phyloP scores from a whole-genome alignment of 2,888 invertebrate species.

The Eristalis pertinax region DNA sequence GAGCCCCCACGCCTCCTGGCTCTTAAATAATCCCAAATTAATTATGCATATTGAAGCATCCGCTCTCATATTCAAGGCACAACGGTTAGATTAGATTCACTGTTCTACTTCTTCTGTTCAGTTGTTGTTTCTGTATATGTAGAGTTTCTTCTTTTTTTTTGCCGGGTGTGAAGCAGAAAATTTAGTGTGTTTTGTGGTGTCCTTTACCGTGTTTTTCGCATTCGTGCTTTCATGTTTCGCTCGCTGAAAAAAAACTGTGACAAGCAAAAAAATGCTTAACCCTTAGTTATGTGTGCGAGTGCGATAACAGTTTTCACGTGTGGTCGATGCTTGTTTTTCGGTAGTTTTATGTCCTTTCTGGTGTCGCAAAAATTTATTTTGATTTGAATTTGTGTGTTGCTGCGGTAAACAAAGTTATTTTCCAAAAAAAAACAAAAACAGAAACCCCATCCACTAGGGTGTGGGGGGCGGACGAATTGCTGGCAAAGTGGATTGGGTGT shows the following conservation, averaged over 20 bases:
- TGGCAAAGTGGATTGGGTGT: slow-evolving; percentile 20
- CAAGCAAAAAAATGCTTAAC: slow-evolving; percentile 20
- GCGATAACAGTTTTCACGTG: slow-evolving; percentile 66
- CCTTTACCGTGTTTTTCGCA: slow-evolving; percentile 41
- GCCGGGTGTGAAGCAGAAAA: slow-evolving; percentile 41
- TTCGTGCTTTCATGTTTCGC: slow-evolving; percentile 31
- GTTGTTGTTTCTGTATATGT: slow-evolving; percentile 18
- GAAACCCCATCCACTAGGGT: slow-evolving; percentile 19
- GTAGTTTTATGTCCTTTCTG: slow-evolving; percentile 54
- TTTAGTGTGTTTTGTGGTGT: slow-evolving; percentile 51
- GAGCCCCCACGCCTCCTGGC: not conserved
- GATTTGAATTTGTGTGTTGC: slow-evolving; percentile 63
- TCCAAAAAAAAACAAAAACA: slow-evolving; percentile 3
- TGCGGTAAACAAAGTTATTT: slow-evolving; percentile 62
- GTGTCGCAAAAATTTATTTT: slow-evolving; percentile 60
- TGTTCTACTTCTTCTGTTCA: slow-evolving; percentile 13
- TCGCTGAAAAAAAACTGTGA: not conserved
- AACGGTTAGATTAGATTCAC: slow-evolving; percentile 40
- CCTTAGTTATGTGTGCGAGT: slow-evolving; percentile 60
- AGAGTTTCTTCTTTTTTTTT: not conserved
- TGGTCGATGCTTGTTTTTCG: slow-evolving; percentile 53
- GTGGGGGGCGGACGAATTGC: not conserved
- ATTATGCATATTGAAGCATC: slow-evolving; percentile 62
- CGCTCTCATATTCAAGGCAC: slow-evolving; percentile 41
- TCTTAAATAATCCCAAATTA: slow-evolving; percentile 51